A percentile compares a stretch with the other conserved stretches of the same genome.
Evolutionary conservation across 2,797 vertebrate genomes (phyloP).

Genomic region (Chloroceryle inda): DNA sequence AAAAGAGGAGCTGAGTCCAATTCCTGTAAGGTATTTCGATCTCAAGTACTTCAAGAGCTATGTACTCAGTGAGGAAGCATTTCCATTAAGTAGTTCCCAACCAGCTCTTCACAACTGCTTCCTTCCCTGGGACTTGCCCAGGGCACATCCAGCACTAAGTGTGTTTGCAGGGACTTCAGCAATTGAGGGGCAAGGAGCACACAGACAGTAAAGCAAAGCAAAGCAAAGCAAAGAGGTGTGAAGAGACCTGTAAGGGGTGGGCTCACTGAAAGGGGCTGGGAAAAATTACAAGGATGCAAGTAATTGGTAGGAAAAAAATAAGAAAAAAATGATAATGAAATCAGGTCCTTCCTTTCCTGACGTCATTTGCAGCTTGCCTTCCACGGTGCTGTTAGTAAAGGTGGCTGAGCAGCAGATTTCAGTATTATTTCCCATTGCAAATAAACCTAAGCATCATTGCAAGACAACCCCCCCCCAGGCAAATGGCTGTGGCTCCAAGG

Average conservation of each 20-base stretch:
- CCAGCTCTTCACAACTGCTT: not conserved
- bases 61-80: not conserved
- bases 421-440: not conserved
- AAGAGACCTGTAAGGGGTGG: not conserved
- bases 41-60: not conserved
- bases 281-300: not conserved
- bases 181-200: not conserved
- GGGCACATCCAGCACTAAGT: not conserved
- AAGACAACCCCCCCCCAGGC: not conserved
- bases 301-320: accelerated
- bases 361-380: not conserved
- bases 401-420: accelerated
- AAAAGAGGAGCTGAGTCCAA: not conserved
- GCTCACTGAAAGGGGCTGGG: accelerated
- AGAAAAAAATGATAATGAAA: not conserved
- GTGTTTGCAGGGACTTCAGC: not conserved
- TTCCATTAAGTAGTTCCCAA: not conserved
- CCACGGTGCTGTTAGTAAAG: not conserved
- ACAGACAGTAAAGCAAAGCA: not conserved
- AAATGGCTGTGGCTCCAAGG: not conserved
- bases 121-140: not conserved
- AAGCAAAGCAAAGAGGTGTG: not conserved
- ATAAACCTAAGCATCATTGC: not conserved
- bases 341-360: not conserved
- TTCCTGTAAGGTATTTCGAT: not conserved